Percentiles rank a stretch among this genome's conserved stretches.
Conservation (phyloP, 1,140 invertebrate species). For the Eciton burchellii region DNA sequence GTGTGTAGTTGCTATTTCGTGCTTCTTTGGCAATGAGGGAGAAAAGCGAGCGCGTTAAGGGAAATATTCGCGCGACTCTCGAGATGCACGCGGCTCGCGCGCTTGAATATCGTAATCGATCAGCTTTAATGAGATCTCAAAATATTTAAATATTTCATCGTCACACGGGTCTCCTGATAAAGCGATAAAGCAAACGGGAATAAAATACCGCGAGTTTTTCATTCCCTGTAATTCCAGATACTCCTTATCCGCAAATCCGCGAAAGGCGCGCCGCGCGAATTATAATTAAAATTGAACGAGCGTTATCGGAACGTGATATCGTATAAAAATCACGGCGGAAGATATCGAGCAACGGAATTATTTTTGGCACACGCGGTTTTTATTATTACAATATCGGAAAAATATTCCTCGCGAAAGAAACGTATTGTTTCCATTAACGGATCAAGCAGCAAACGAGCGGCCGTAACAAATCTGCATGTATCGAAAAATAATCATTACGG, state of each 20-base stretch:
- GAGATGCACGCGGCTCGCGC: background rate
- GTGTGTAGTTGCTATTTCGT: too few species aligned
- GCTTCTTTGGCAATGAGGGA: too few species aligned
- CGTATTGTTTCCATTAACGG: constrained; percentile 47
- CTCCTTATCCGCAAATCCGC: background rate
- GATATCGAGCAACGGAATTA: constrained; percentile 5
- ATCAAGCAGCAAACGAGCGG: too few species aligned
- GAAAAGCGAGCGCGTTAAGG: too few species aligned
- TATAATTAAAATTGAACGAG: constrained; percentile 26
- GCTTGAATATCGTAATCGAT: background rate
- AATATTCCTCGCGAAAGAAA: constrained; percentile 28
- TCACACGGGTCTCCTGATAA: background rate
- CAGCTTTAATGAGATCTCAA: background rate
- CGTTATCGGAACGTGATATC: constrained; percentile 52
- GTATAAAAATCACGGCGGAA: constrained; percentile 42
- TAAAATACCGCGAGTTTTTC: constrained; percentile 10
- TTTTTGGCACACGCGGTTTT: constrained; percentile 18
- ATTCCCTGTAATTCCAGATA: background rate
- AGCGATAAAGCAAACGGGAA: background rate
- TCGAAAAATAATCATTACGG: constrained; percentile 19
- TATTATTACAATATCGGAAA: constrained; percentile 46
- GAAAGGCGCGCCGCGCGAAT: background rate
- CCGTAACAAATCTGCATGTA: constrained; percentile 22
- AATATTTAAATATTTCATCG: too few species aligned
- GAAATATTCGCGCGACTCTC: too few species aligned